Conservation (phyloP, 2,797 vertebrate species). For the Hybognathus amarus region DNA sequence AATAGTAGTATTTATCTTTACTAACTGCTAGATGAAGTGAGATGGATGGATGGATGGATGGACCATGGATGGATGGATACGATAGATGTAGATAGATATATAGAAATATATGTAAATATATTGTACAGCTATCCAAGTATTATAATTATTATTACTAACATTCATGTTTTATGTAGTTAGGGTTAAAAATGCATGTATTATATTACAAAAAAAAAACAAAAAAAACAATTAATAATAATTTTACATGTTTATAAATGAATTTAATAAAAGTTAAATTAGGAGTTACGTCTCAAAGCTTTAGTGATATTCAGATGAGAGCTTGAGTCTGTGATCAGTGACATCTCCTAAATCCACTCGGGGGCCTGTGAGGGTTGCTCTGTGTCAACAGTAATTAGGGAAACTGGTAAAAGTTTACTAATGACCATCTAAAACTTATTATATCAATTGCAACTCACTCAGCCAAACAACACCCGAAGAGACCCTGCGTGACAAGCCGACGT, state of each 20-base stretch:
- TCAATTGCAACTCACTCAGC: constrained; percentile 27
- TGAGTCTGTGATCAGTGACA: not conserved
- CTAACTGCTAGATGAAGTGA: not conserved
- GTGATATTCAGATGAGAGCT: not conserved
- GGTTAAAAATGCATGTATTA: not conserved
- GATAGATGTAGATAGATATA: no score
- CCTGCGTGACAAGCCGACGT: not conserved
- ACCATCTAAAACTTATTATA: constrained; percentile 35
- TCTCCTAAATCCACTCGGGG: not conserved
- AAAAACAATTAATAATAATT: not conserved
- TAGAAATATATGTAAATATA: not conserved
- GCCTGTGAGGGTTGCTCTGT: constrained; percentile 5
- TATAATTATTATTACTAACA: no score
- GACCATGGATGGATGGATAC: no score
- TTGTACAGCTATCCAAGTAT: not conserved
- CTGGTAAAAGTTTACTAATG: constrained; percentile 43
- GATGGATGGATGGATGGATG: no score
- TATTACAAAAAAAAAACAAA: not conserved
- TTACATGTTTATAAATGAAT: not conserved
- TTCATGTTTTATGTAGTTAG: not conserved
- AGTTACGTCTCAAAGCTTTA: not conserved
- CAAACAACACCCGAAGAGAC: constrained; percentile 16
- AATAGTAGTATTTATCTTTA: not conserved
- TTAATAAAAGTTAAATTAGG: not conserved
- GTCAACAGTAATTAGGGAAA: constrained; percentile 47